phyloP scores from a whole-genome alignment of 2,113 vertebrate genomes.

The Myxocyprinus asiaticus region DNA sequence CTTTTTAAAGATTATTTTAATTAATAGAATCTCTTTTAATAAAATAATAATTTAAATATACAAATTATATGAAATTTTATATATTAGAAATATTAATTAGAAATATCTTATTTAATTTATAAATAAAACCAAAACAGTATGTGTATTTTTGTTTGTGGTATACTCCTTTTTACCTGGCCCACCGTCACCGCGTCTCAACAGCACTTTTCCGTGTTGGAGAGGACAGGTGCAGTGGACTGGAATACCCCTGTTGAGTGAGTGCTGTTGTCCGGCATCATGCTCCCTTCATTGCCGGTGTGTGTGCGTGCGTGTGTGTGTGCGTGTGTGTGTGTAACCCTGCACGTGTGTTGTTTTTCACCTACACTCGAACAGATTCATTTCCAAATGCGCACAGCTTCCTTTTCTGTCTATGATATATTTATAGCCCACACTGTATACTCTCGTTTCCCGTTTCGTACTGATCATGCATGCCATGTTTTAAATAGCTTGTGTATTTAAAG shows the following conservation, averaged over 20 bases:
- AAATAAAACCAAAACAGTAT: neutral
- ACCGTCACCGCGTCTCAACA: slow-evolving; percentile 7
- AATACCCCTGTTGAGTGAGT: slow-evolving; percentile 44
- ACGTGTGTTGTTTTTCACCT: slow-evolving; percentile 12
- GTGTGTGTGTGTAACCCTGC: too few species aligned
- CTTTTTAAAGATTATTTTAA: too few species aligned
- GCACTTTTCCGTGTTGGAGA: slow-evolving; percentile 23
- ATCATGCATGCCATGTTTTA: neutral
- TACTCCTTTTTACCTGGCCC: neutral
- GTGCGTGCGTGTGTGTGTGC: neutral
- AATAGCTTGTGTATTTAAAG: neutral
- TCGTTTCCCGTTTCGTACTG: slow-evolving; percentile 43
- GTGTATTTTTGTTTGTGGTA: neutral
- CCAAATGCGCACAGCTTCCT: neutral
- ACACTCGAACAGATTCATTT: slow-evolving; percentile 14
- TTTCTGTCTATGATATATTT: neutral
- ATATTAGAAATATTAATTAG: too few species aligned
- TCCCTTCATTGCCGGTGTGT: neutral
- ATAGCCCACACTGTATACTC: slow-evolving; percentile 17
- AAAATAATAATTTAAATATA: too few species aligned
- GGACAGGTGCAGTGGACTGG: slow-evolving; percentile 50
- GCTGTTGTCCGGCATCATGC: slow-evolving; percentile 32
- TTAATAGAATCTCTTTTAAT: too few species aligned
- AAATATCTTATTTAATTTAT: neutral
- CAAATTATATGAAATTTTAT: too few species aligned